Percentiles rank a stretch among this genome's conserved stretches.
phyloP scores from a whole-genome alignment of 2,888 invertebrate species.

The Dicranocentrus wangi region DNA sequence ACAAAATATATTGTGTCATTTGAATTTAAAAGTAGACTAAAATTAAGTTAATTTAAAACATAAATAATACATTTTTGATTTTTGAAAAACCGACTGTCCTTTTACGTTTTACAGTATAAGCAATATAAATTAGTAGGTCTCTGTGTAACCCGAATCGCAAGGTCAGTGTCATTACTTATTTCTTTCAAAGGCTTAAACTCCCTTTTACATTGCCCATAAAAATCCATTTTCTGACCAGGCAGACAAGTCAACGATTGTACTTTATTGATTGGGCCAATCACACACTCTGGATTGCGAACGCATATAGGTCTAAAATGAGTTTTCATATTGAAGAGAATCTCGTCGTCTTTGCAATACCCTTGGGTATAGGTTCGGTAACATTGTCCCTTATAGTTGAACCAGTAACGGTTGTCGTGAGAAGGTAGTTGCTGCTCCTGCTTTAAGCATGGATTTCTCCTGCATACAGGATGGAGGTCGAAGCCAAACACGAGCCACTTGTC shows the following conservation, averaged over 20 bases:
- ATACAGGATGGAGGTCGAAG: conserved; percentile 64
- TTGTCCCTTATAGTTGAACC: conserved; percentile 55
- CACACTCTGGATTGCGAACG: conserved; percentile 47
- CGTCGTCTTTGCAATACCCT: conserved; percentile 57
- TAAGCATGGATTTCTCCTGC: conserved; percentile 52
- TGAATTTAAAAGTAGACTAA: too few species aligned
- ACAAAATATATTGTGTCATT: conserved; percentile 12
- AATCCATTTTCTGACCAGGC: conserved; percentile 68
- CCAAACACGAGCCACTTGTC: conserved; percentile 67
- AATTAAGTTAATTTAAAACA: too few species aligned
- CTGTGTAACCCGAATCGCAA: conserved; percentile 37
- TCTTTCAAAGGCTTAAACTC: conserved; percentile 36
- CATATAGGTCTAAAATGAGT: conserved; percentile 69
- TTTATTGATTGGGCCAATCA: background rate
- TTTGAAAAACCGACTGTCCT: too few species aligned
- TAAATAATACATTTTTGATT: too few species aligned
- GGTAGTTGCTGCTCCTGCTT: conserved; percentile 34
- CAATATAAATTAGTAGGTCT: conserved; percentile 63
- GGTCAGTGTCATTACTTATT: conserved; percentile 27
- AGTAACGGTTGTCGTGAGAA: conserved; percentile 50
- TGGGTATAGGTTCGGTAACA: conserved; percentile 60
- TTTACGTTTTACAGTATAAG: conserved; percentile 57
- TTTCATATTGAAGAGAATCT: conserved; percentile 64
- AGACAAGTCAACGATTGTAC: conserved; percentile 60
- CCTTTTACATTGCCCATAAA: conserved; percentile 64